A percentile compares a stretch with the other conserved stretches of the same genome.
Evolutionary conservation across 2,797 vertebrate species (phyloP).

Genomic region (Sebastes umbrosus): DNA sequence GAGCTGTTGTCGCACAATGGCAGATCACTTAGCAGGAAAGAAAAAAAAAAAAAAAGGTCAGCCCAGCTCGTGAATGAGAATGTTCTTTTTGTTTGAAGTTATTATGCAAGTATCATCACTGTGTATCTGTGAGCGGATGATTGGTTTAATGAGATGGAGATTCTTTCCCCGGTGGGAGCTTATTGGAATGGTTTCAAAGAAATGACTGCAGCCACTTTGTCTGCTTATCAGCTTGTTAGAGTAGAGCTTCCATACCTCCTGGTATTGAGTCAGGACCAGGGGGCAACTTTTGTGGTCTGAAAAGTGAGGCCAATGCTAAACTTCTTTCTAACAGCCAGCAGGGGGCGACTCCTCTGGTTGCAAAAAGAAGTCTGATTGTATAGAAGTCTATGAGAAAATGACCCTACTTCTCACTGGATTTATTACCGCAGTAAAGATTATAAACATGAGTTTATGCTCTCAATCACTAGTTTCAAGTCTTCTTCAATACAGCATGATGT

Average conservation of each 20-base stretch:
- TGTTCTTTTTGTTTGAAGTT: constrained; percentile 63
- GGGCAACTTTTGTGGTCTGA: too few relatives aligned
- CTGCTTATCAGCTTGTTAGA: constrained; percentile 59
- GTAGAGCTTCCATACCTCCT: neutral
- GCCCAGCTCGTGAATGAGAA: constrained; percentile 35
- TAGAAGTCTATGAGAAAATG: too few relatives aligned
- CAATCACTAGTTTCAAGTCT: too few relatives aligned
- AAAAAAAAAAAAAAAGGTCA: constrained; percentile 25
- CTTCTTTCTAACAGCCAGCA: too few relatives aligned
- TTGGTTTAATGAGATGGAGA: constrained; percentile 60
- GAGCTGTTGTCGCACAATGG: constrained; percentile 45
- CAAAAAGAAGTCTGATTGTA: too few relatives aligned
- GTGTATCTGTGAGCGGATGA: constrained; percentile 53
- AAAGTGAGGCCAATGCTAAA: too few relatives aligned
- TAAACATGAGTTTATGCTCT: too few relatives aligned
- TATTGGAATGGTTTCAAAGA: constrained; percentile 53
- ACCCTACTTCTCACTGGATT: too few relatives aligned
- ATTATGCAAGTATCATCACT: constrained; percentile 66
- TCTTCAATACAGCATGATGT: too few relatives aligned
- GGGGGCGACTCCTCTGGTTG: too few relatives aligned
- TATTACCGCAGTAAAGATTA: accelerated
- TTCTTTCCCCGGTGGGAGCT: constrained; percentile 37
- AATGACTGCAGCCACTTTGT: constrained; percentile 54
- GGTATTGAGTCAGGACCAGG: neutral
- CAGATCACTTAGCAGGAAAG: constrained; percentile 55